These are phyloP conservation scores for Leptopterna dolabrata DNA, from an alignment of 2,888 invertebrate genomes.

Conservation along the genomic window DNA sequence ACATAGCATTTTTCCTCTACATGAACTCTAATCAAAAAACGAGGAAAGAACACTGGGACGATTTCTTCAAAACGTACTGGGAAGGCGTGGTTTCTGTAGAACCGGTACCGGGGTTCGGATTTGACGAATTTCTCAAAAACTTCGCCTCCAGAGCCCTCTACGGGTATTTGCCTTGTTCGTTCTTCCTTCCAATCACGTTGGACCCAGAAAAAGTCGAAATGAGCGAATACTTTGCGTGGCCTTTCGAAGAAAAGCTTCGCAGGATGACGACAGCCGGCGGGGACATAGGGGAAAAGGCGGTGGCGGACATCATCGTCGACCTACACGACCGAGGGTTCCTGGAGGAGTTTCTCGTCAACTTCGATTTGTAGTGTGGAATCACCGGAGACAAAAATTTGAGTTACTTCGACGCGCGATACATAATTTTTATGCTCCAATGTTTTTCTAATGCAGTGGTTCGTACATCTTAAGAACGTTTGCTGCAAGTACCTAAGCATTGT, in stretches of 20 bases:
- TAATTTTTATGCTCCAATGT: too few species aligned
- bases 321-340: conserved; percentile 62
- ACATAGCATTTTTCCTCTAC: conserved; percentile 66
- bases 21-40: conserved; percentile 65
- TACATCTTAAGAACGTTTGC: too few species aligned
- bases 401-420: too few species aligned
- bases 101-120: conserved; percentile 43
- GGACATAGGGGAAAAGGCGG: conserved; percentile 32
- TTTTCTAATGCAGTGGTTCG: too few species aligned
- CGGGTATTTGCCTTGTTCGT: conserved; percentile 57
- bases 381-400: too few species aligned
- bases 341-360: background rate
- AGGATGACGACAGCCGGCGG: conserved; percentile 34
- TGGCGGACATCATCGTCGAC: conserved; percentile 59
- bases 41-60: conserved; percentile 63
- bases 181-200: conserved; percentile 59
- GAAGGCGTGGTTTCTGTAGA: conserved; percentile 47
- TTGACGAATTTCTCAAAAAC: conserved; percentile 50
- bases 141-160: conserved; percentile 55
- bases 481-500: too few species aligned
- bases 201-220: background rate
- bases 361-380: too few species aligned
- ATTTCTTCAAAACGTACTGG: conserved; percentile 64
- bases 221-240: background rate
- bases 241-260: background rate